Evolutionary conservation across 2,797 vertebrate genomes (phyloP).

Genomic region (Brachyrhaphis roseni): DNA sequence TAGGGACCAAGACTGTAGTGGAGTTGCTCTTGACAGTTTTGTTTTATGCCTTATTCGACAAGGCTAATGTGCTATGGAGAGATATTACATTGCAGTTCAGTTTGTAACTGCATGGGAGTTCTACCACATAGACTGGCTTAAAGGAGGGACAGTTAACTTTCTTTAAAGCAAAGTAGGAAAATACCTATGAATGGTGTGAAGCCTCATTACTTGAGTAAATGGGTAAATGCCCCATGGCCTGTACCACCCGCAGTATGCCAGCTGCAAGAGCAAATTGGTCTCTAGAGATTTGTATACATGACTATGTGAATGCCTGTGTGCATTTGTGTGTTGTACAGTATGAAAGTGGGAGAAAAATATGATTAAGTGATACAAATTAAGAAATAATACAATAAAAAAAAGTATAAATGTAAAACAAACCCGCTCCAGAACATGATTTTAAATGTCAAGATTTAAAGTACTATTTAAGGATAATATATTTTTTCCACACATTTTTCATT

Average conservation of each 20-base stretch:
- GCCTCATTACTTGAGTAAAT: conserved; percentile 78
- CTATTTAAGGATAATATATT: background rate
- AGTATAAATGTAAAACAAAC: background rate
- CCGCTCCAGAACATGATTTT: background rate
- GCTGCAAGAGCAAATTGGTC: conserved; percentile 78
- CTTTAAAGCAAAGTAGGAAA: conserved; percentile 51
- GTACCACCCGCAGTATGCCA: conserved; percentile 72
- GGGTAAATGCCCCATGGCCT: conserved; percentile 78
- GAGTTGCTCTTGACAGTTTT: conserved; percentile 15
- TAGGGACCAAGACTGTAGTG: background rate
- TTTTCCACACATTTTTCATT: background rate
- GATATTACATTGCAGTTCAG: conserved; percentile 24
- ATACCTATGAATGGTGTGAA: conserved; percentile 73
- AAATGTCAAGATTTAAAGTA: background rate
- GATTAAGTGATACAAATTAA: conserved; percentile 7
- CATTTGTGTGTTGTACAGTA: conserved; percentile 29
- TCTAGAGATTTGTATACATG: conserved; percentile 60
- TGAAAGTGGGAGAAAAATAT: conserved; percentile 46
- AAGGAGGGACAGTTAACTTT: conserved; percentile 43
- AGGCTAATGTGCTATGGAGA: conserved; percentile 22
- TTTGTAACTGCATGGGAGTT: conserved; percentile 18
- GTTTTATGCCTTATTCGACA: conserved; percentile 21
- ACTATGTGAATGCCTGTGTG: conserved; percentile 24
- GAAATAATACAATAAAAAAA: background rate
- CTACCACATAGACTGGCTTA: conserved; percentile 35